phyloP scores from a whole-genome alignment of 2,888 invertebrate species.

The Noctuana brunneofusca region DNA sequence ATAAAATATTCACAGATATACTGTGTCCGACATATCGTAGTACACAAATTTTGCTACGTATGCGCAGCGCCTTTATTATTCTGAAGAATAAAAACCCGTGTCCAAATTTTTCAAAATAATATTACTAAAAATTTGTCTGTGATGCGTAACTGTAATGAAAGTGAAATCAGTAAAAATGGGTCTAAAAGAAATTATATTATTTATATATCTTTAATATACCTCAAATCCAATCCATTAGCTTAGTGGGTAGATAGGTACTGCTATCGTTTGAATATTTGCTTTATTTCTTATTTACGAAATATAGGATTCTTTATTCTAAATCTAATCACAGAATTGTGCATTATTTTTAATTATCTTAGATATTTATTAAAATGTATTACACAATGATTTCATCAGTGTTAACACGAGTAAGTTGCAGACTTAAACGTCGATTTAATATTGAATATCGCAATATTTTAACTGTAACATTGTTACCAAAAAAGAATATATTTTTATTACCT shows the following conservation, averaged over 20 bases:
- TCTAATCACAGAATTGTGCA: not conserved
- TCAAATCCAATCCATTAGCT: not conserved
- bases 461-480: conserved; percentile 26
- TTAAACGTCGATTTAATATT: too few relatives aligned
- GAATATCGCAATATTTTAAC: too few relatives aligned
- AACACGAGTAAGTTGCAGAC: too few relatives aligned
- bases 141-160: conserved; percentile 23
- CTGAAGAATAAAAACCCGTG: conserved; percentile 1
- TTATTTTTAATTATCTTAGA: not conserved
- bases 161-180: conserved; percentile 11
- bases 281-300: not conserved
- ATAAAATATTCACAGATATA: too few relatives aligned
- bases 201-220: too few relatives aligned
- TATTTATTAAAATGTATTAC: too few relatives aligned
- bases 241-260: too few relatives aligned
- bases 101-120: conserved; percentile 17
- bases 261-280: not conserved
- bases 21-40: too few relatives aligned
- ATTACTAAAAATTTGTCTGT: conserved; percentile 17
- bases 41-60: too few relatives aligned
- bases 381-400: too few relatives aligned
- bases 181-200: not conserved
- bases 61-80: too few relatives aligned
- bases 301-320: conserved; percentile 2
- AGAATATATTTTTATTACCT: too few relatives aligned